phyloP scores from a whole-genome alignment of 92 coral and sea anemone species.

The Epizoanthus fatuus region DNA sequence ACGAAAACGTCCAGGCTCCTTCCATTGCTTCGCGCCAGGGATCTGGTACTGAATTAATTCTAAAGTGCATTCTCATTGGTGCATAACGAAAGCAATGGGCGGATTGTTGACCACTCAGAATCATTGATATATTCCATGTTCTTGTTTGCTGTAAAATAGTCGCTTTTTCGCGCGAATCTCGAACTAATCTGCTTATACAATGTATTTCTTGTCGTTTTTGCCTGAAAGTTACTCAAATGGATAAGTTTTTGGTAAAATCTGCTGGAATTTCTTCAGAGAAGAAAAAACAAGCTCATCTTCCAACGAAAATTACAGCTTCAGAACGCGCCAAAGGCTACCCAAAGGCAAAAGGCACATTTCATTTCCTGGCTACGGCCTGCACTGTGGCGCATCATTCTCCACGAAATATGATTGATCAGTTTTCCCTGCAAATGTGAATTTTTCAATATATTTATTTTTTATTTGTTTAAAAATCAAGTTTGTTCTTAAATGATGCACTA shows the following conservation, averaged over 20 bases:
- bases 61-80: neutral
- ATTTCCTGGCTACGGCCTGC: too few species aligned
- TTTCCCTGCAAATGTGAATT: too few species aligned
- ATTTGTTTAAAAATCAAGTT: conserved; percentile 3
- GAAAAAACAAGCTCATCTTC: neutral
- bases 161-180: neutral
- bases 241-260: neutral
- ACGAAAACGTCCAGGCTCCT: neutral
- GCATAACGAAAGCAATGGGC: neutral
- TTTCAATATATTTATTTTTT: too few species aligned
- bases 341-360: neutral
- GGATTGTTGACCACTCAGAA: neutral
- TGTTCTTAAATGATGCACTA: conserved; percentile 33
- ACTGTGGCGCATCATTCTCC: too few species aligned
- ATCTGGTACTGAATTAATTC: neutral
- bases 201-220: neutral
- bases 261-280: neutral
- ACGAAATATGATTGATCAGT: too few species aligned
- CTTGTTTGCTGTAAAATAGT: neutral
- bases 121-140: neutral
- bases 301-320: neutral
- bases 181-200: neutral
- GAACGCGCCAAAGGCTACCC: neutral
- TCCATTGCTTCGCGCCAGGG: neutral
- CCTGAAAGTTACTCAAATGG: neutral